Conservation (phyloP, 2,113 vertebrate genomes). For the Hippolais icterina region DNA sequence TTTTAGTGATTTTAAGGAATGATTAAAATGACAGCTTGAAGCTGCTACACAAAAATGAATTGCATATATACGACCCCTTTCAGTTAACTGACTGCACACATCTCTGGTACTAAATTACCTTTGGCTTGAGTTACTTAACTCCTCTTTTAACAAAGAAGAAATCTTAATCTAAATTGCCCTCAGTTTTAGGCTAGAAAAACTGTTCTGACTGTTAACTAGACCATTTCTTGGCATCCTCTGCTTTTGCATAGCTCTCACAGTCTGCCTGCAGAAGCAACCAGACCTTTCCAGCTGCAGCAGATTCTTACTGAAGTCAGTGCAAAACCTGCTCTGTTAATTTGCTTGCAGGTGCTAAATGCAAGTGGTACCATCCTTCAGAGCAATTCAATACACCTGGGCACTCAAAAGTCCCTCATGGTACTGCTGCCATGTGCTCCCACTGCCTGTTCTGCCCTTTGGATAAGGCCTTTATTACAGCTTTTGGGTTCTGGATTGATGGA, state of each 20-base stretch:
- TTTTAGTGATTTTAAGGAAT: background rate
- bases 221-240: background rate
- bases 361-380: background rate
- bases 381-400: background rate
- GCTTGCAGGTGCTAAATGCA: background rate
- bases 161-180: background rate
- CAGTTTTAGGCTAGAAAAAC: background rate
- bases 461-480: background rate
- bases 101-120: background rate
- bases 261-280: background rate
- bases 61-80: background rate
- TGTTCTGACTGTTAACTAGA: background rate
- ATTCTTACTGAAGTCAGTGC: background rate
- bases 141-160: background rate
- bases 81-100: background rate
- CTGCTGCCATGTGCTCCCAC: fast-evolving
- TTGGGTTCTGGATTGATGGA: background rate
- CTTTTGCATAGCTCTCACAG: background rate
- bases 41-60: background rate
- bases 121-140: background rate
- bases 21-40: background rate
- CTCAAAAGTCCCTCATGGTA: background rate
- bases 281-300: background rate
- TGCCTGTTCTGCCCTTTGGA: background rate
- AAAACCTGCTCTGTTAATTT: background rate